A percentile compares a stretch with the other conserved stretches of the same genome.
Evolutionary conservation across 2,797 vertebrate species (phyloP).

Genomic region (Cirrhinus mrigala): DNA sequence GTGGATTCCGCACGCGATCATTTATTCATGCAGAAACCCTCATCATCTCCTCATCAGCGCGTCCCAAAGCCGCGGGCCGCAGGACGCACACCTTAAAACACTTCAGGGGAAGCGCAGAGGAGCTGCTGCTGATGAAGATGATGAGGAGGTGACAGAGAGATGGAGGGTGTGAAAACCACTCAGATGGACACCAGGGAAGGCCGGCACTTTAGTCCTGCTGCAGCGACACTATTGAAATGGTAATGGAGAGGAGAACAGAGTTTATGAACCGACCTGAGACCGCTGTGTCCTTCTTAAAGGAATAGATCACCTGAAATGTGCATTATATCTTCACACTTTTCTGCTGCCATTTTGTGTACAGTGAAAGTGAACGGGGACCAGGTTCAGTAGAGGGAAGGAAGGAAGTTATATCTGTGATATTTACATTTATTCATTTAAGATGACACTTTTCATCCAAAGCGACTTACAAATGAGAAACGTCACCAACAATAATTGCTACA

Average conservation of each 20-base stretch:
- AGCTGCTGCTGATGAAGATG: constrained; percentile 44
- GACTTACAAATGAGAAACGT: no score
- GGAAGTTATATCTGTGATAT: neutral
- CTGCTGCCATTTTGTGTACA: neutral
- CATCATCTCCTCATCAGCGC: constrained; percentile 57
- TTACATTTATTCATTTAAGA: neutral
- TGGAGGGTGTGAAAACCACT: constrained; percentile 57
- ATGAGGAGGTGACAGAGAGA: constrained; percentile 40
- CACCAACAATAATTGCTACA: no score
- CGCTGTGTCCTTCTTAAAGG: neutral
- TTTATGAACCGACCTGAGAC: neutral
- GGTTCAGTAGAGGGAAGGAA: neutral
- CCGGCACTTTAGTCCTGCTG: constrained; percentile 35
- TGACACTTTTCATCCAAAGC: no score
- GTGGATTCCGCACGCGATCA: constrained; percentile 60
- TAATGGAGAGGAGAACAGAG: constrained; percentile 24
- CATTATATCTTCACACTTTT: neutral
- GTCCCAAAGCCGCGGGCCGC: constrained; percentile 43
- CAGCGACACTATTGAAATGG: constrained; percentile 51
- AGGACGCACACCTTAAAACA: constrained; percentile 55
- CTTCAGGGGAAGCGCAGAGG: constrained; percentile 60
- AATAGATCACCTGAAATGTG: neutral
- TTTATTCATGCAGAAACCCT: constrained; percentile 69
- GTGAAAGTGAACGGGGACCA: neutral
- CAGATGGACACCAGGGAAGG: constrained; percentile 45